Evolutionary conservation across 2,797 vertebrate genomes (phyloP).

Genomic region (Acanthiza pusilla): DNA sequence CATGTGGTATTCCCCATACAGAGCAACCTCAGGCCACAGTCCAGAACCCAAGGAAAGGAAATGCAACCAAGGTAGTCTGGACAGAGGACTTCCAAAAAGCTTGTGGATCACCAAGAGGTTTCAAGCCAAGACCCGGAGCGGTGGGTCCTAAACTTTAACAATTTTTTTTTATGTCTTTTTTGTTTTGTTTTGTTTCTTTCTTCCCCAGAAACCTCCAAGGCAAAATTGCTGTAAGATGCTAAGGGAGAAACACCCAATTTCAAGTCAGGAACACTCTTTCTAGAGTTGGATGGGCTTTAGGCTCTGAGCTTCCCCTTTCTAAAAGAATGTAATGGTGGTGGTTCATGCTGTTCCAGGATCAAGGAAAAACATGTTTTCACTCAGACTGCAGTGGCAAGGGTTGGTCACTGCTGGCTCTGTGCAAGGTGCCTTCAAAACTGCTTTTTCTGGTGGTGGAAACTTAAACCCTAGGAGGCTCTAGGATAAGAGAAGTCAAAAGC

Average conservation of each 20-base stretch:
- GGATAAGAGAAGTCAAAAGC: background rate
- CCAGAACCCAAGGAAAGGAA: slow-evolving; percentile 67
- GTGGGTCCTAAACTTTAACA: slow-evolving; percentile 56
- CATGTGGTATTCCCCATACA: slow-evolving; percentile 59
- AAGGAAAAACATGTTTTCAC: background rate
- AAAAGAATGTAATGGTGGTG: background rate
- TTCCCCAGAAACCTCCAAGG: background rate
- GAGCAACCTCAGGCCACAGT: slow-evolving; percentile 62
- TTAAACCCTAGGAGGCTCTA: background rate
- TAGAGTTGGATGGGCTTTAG: background rate
- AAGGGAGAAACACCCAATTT: slow-evolving; percentile 41
- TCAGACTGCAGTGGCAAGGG: background rate
- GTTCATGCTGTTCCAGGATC: background rate
- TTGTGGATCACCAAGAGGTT: slow-evolving; percentile 69
- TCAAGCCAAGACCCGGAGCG: slow-evolving; percentile 66
- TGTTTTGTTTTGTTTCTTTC: background rate
- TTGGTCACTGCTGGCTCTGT: background rate
- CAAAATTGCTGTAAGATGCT: background rate
- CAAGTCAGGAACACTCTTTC: background rate
- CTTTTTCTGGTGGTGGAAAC: background rate
- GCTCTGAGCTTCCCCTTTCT: background rate
- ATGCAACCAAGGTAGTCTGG: slow-evolving; percentile 66
- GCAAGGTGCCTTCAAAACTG: background rate
- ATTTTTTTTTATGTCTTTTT: background rate
- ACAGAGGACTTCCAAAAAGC: slow-evolving; percentile 68